Conservation (phyloP, 2,113 vertebrate species). For the Cyphomyrus discorhynchus region DNA sequence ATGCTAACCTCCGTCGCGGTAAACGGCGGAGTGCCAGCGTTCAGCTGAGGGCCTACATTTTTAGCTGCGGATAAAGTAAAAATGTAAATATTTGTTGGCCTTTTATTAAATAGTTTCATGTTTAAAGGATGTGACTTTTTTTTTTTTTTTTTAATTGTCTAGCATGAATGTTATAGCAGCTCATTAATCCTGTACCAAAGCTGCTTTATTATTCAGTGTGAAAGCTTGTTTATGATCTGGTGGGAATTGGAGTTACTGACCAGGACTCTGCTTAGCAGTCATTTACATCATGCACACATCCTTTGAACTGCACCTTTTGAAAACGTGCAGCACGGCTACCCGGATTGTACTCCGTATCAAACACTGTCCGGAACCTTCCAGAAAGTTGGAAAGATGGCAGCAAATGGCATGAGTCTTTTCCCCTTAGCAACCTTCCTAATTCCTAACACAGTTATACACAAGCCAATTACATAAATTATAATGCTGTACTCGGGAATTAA, state of each 20-base stretch:
- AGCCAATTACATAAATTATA: not conserved
- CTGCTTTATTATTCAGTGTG: not conserved
- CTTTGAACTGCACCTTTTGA: not conserved
- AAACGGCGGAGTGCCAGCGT: not conserved
- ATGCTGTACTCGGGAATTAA: not conserved
- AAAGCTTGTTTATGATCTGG: not conserved
- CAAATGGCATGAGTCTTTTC: not conserved
- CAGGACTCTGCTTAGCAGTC: not conserved
- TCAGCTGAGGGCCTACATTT: not conserved
- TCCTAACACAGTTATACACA: not conserved
- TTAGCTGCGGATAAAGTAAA: not conserved
- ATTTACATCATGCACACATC: not conserved
- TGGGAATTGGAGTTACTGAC: not conserved
- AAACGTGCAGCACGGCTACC: not conserved
- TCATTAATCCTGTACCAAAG: not conserved
- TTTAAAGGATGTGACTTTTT: not conserved
- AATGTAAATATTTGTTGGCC: not conserved
- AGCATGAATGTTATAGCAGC: not conserved
- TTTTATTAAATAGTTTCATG: not conserved
- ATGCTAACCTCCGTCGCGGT: not conserved
- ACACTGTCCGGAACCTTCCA: not conserved
- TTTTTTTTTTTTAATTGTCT: not conserved
- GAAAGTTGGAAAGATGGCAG: not conserved
- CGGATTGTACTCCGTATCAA: not conserved
- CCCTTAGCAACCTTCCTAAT: constrained; percentile 7